phyloP scores from a whole-genome alignment of 2,888 invertebrate genomes.

The Drosophila barbarae region DNA sequence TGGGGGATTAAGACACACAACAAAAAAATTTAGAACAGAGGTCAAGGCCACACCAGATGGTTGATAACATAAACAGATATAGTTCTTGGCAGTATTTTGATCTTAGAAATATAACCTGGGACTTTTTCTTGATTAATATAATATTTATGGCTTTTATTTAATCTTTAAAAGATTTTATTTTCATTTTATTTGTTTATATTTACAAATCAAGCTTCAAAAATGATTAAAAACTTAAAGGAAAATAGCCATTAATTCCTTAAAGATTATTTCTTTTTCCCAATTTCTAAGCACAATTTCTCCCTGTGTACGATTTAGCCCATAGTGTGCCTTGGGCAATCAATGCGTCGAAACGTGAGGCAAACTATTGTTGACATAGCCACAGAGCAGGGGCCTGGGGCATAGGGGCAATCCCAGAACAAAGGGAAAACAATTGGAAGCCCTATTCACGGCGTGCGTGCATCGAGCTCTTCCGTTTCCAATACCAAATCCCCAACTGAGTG shows the following conservation, averaged over 20 bases:
- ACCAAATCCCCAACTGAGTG: constrained; percentile 22
- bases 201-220: background rate
- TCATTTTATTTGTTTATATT: too few species aligned
- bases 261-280: background rate
- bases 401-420: constrained; percentile 49
- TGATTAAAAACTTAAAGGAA: background rate
- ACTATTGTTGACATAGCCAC: constrained; percentile 37
- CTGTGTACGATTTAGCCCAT: constrained; percentile 24
- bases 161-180: background rate
- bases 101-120: background rate
- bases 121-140: rapidly evolving
- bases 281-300: background rate
- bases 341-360: constrained; percentile 36
- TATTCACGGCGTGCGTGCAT: constrained; percentile 42
- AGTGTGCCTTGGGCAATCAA: constrained; percentile 51
- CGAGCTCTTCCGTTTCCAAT: constrained; percentile 47
- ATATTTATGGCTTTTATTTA: too few species aligned
- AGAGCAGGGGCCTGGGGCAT: background rate
- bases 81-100: background rate
- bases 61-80: too few species aligned
- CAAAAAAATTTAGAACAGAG: background rate
- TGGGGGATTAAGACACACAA: background rate
- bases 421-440: constrained; percentile 51
- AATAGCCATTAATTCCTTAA: background rate
- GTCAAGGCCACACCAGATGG: background rate